These are phyloP conservation scores for Sycophaga agraensis DNA, from an alignment of 1,140 invertebrate species.

Conservation along the genomic window DNA sequence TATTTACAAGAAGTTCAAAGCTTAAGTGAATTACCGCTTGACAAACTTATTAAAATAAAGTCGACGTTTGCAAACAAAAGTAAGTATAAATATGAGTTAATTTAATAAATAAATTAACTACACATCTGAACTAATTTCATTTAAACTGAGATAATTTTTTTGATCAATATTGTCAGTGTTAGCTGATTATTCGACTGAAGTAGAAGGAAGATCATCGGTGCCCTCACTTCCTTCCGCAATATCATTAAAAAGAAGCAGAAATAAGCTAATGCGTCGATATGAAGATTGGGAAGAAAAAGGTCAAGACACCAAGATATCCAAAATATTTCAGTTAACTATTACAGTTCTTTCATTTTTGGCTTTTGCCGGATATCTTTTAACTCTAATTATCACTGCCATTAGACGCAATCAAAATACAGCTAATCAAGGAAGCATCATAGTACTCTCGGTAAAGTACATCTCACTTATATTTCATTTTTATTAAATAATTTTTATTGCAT, in stretches of 20 bases:
- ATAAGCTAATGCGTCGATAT: conserved; percentile 48
- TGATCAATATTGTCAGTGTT: no score
- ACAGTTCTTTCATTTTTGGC: conserved; percentile 75
- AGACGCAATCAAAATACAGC: conserved; percentile 52
- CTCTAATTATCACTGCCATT: conserved; percentile 71
- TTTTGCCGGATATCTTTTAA: conserved; percentile 76
- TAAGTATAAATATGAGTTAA: neutral
- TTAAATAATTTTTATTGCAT: no score
- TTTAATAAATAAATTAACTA: neutral
- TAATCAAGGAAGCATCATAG: conserved; percentile 40
- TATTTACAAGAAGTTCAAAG: conserved; percentile 52
- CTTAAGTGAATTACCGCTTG: conserved; percentile 59
- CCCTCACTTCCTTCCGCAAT: conserved; percentile 33
- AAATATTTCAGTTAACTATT: conserved; percentile 71
- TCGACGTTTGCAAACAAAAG: conserved; percentile 38
- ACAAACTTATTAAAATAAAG: conserved; percentile 56
- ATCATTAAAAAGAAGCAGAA: conserved; percentile 31
- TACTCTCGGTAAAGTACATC: conserved; percentile 49
- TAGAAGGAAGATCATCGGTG: conserved; percentile 30
- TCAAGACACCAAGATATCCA: conserved; percentile 61
- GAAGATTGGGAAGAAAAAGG: conserved; percentile 54
- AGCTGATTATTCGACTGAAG: no score
- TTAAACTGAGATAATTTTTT: no score
- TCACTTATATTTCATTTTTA: neutral
- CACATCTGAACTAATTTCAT: conserved; percentile 20